Conservation (phyloP, 2,888 invertebrate genomes). For the Tinea semifulvella region DNA sequence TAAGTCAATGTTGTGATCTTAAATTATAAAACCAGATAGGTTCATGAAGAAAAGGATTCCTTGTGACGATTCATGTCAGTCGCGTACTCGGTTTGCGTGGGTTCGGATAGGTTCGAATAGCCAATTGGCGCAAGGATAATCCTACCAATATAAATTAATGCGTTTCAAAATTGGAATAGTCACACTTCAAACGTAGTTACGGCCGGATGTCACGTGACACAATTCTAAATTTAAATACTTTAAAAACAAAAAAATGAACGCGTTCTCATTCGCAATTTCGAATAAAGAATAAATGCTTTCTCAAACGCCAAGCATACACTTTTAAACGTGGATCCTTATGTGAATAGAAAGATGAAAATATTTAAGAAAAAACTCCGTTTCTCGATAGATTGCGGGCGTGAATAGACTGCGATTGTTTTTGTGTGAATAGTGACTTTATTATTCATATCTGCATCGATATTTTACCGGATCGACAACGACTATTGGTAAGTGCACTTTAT, state of each 20-base stretch:
- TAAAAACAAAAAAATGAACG: too few species aligned
- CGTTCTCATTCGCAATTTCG: too few species aligned
- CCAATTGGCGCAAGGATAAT: conserved; percentile 4
- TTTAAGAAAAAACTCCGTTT: conserved; percentile 60
- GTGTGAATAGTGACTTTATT: conserved; percentile 5
- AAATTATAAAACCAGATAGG: background rate
- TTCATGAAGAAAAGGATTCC: background rate
- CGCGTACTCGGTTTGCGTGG: conserved; percentile 49
- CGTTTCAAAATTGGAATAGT: background rate
- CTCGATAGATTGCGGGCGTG: conserved; percentile 41
- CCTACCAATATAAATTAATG: background rate
- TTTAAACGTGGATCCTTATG: conserved; percentile 48
- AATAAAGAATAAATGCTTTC: too few species aligned
- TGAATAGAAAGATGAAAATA: conserved; percentile 60
- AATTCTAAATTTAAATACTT: too few species aligned
- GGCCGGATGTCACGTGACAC: background rate
- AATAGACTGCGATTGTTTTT: conserved; percentile 23
- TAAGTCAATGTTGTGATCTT: too few species aligned
- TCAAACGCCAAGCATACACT: too few species aligned
- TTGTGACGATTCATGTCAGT: conserved; percentile 30
- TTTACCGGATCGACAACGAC: background rate
- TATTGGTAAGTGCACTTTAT: conserved; percentile 11
- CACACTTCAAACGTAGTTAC: background rate
- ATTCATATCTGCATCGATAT: conserved; percentile 33
- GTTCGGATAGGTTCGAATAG: conserved; percentile 31